Percentiles rank a stretch among this genome's conserved stretches.
Evolutionary conservation across 2,888 invertebrate genomes (phyloP).

Genomic region (Drosophila peninsularis): DNA sequence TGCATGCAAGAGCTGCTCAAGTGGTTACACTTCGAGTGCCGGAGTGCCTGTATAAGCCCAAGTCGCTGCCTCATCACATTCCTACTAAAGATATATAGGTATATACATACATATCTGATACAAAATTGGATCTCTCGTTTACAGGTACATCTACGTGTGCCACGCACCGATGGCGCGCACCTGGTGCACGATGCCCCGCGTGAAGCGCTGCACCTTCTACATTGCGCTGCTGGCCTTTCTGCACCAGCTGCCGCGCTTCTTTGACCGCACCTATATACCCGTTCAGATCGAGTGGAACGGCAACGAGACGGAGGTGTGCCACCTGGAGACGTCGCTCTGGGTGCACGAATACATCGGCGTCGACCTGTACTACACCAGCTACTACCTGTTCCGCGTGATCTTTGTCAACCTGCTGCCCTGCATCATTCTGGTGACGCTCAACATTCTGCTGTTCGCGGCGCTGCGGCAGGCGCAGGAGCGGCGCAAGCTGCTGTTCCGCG

Average conservation of each 20-base stretch:
- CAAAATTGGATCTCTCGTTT: no score
- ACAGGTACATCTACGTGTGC: conserved; percentile 96
- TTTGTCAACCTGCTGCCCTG: conserved; percentile 97
- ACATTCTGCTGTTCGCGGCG: conserved; percentile 93
- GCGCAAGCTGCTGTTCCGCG: conserved; percentile 90
- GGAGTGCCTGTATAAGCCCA: no score
- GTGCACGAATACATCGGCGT: conserved; percentile 88
- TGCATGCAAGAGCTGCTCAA: no score
- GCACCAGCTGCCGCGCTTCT: conserved; percentile 93
- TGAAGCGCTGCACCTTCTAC: conserved; percentile 91
- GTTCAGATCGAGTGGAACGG: conserved; percentile 89
- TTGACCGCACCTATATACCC: conserved; percentile 89
- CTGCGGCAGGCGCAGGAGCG: conserved; percentile 93
- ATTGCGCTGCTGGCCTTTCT: conserved; percentile 92
- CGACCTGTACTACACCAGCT: conserved; percentile 92
- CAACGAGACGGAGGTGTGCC: conserved; percentile 89
- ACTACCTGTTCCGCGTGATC: conserved; percentile 93
- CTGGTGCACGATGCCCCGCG: conserved; percentile 90
- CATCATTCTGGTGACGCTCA: conserved; percentile 93
- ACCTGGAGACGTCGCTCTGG: conserved; percentile 89
- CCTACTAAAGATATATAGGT: no score
- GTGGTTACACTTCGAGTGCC: no score
- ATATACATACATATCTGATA: no score
- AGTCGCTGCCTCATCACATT: no score
- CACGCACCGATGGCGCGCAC: conserved; percentile 94